Evolutionary conservation across 2,113 vertebrate species (phyloP), one percentile per base, ranked within the genome.

Genomic region (Oophaga pumilio): DNA sequence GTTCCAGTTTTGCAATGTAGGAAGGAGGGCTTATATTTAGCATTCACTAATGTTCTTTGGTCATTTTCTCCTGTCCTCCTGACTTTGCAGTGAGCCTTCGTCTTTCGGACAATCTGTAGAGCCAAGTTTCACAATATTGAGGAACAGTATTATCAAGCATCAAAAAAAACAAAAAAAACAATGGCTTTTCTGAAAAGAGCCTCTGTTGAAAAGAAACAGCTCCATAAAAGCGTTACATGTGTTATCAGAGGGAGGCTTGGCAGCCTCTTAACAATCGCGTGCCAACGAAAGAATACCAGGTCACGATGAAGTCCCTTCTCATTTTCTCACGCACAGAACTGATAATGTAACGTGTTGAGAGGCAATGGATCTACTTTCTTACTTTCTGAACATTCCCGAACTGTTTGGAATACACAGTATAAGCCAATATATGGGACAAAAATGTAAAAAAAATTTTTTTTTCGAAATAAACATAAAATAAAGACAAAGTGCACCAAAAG

Each of bases 171-270:
- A 76, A 49, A 62, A 28, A 71, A 49, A 60, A 56, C 64, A 22
- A 62, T 76, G 14, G 84, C 73, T 49, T 85, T 85, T 71, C 52
- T 76, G 57, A 64, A 76, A 85, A 74, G 84, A 64, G 84, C 33
- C 71, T 50, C 33, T 76, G 53, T 77, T 76, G 56, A 85, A 85
- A 76, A 62, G 71, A 76, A 85, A 62, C 85, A 78, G 76, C 49
- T 79, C 74, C 68, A 60, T 66, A 76, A 79, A 79, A 64, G 85
- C 66, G 76, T 86, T 86, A 66, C 53, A 64, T 66, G 76, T 24
- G 1, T 86, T 86, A 86, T 86, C 85, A 86, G 59, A 56, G 43
- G 64, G 22, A 68, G 62, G 74, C 20, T 77, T 85, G 57, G 84
- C 84, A 85, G n/a, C 76, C 68, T 60, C 69, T 71, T 60, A 71